Conservation (phyloP, 2,797 vertebrate species). For the Helarctos malayanus region DNA sequence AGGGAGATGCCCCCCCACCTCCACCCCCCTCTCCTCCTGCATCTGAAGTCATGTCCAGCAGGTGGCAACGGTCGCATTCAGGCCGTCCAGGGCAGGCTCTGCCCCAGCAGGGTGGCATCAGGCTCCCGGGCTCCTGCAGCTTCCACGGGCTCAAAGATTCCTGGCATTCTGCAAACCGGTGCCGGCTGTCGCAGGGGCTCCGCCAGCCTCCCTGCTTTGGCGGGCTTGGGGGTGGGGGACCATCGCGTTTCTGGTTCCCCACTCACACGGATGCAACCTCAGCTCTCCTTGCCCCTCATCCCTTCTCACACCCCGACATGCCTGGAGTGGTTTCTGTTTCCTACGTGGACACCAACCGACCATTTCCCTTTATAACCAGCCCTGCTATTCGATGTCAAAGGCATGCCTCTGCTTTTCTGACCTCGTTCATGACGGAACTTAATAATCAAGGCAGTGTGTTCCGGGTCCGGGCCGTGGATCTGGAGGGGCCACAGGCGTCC, state of each 20-base stretch:
- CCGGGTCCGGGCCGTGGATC: not conserved
- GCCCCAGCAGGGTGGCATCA: not conserved
- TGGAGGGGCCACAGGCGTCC: not conserved
- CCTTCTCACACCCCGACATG: not conserved
- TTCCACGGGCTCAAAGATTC: too few species aligned
- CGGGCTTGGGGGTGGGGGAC: too few species aligned
- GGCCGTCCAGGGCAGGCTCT: not conserved
- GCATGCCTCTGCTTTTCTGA: not conserved
- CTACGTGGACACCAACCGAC: too few species aligned
- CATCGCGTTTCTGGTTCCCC: not conserved
- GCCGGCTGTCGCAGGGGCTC: not conserved
- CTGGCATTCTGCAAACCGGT: accelerated
- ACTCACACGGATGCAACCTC: not conserved
- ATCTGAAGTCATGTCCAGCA: not conserved
- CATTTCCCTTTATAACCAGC: not conserved
- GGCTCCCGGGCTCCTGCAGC: not conserved
- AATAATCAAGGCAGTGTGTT: not conserved
- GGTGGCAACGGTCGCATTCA: not conserved
- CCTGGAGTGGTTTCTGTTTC: not conserved
- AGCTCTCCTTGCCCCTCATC: not conserved
- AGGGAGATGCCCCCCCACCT: not conserved
- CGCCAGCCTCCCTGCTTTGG: too few species aligned
- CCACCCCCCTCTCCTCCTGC: accelerated
- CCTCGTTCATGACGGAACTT: not conserved
- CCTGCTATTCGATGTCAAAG: not conserved